Evolutionary conservation across 2,888 invertebrate genomes (phyloP).

Genomic region (Xylophagus ater): DNA sequence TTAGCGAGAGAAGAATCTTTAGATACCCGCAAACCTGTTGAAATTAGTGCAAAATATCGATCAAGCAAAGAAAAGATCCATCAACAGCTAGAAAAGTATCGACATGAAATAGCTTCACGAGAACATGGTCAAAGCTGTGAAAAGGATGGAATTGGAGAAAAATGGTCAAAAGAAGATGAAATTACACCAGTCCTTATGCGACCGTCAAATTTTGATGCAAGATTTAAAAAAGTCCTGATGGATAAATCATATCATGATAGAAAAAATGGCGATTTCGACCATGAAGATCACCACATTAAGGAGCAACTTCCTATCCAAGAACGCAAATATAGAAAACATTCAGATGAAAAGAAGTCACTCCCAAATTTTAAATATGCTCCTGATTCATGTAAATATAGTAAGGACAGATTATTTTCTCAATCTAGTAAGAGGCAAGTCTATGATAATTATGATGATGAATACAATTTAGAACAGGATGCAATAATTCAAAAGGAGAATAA

Average conservation of each 20-base stretch:
- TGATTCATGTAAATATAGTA: constrained; percentile 33
- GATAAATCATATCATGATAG: constrained; percentile 19
- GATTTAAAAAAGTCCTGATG: constrained; percentile 35
- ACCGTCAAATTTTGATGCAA: constrained; percentile 35
- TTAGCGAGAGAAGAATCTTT: too few species aligned
- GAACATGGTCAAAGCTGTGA: too few species aligned
- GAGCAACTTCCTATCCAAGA: constrained; percentile 11
- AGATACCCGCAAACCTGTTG: too few species aligned
- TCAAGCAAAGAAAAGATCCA: too few species aligned
- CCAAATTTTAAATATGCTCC: constrained; percentile 18
- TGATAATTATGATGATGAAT: constrained; percentile 31
- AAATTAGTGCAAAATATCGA: too few species aligned
- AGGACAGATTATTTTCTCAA: constrained; percentile 16
- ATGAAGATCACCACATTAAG: constrained; percentile 19
- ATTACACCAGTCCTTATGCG: constrained; percentile 37
- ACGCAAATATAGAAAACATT: constrained; percentile 14
- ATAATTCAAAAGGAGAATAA: constrained; percentile 32
- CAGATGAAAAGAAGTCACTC: constrained; percentile 17
- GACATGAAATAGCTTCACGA: too few species aligned
- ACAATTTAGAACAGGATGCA: constrained; percentile 19
- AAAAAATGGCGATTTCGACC: constrained; percentile 24
- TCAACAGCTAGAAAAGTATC: constrained; percentile 5
- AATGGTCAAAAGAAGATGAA: constrained; percentile 29
- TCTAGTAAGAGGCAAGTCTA: constrained; percentile 21
- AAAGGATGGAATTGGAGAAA: constrained; percentile 1